These are phyloP conservation scores for Amyelois transitella DNA, from an alignment of 1,140 invertebrate species.

Conservation along the genomic window DNA sequence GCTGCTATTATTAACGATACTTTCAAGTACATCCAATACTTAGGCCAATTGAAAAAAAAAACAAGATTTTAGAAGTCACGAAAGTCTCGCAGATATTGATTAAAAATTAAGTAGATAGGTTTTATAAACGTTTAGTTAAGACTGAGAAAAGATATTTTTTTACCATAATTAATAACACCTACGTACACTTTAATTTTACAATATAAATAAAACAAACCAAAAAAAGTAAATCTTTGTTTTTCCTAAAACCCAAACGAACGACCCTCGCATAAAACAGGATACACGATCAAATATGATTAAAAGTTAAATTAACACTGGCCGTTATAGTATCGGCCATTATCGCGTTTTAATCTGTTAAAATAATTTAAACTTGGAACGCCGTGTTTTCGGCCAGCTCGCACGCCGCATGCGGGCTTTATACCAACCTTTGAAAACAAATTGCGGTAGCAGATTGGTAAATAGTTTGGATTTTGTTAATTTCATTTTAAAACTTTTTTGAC, in stretches of 20 bases:
- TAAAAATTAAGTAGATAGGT: too few relatives aligned
- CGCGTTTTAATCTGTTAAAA: conserved; percentile 56
- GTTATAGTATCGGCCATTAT: conserved; percentile 34
- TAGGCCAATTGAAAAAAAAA: too few relatives aligned
- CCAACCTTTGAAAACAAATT: background rate
- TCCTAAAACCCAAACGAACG: background rate
- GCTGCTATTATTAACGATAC: too few relatives aligned
- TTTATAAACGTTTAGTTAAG: too few relatives aligned
- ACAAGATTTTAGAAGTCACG: too few relatives aligned
- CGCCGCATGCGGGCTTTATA: background rate
- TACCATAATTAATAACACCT: too few relatives aligned
- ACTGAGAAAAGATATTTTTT: too few relatives aligned
- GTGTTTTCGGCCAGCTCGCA: background rate
- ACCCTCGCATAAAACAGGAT: background rate
- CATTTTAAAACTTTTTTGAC: background rate
- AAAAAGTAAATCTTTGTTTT: background rate
- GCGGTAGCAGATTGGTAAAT: background rate
- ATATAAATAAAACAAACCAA: too few relatives aligned
- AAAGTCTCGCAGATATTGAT: too few relatives aligned
- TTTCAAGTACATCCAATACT: too few relatives aligned
- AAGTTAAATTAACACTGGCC: conserved; percentile 55
- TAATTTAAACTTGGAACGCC: conserved; percentile 48
- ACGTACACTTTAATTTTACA: too few relatives aligned
- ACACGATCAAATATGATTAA: conserved; percentile 30
- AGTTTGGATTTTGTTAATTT: background rate